Percentiles rank a stretch among this genome's conserved stretches.
Evolutionary conservation across 2,113 vertebrate genomes (phyloP).

Genomic region (Ammodytes dubius): DNA sequence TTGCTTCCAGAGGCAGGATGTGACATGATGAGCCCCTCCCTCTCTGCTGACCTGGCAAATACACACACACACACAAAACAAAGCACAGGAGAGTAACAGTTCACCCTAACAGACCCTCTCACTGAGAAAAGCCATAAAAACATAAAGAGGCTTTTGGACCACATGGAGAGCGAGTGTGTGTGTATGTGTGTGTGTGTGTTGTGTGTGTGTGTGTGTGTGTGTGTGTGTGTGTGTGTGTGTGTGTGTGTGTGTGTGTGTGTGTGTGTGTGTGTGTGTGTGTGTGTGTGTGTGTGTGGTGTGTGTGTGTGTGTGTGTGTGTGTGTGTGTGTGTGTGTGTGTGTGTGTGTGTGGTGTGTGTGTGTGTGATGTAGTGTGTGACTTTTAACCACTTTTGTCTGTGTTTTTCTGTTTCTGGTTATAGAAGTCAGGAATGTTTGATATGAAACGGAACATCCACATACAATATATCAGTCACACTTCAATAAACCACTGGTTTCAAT

Average conservation of each 20-base stretch:
- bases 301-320: constrained; percentile 3
- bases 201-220: constrained; percentile 21
- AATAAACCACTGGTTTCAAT: background rate
- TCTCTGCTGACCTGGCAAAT: constrained; percentile 74
- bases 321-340: constrained; percentile 8
- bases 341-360: background rate
- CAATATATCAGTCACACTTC: constrained; percentile 22
- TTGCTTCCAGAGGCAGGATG: constrained; percentile 83
- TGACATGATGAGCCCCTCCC: constrained; percentile 71
- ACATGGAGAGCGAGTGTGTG: constrained; percentile 29
- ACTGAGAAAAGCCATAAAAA: constrained; percentile 67
- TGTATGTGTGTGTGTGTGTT: constrained; percentile 5
- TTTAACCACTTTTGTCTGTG: constrained; percentile 29
- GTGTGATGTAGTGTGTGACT: background rate
- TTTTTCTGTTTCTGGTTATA: constrained; percentile 29
- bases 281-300: background rate
- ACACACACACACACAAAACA: constrained; percentile 53
- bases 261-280: constrained; percentile 15
- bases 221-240: background rate
- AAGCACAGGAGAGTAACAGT: constrained; percentile 66
- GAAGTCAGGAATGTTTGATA: constrained; percentile 29
- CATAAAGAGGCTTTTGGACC: constrained; percentile 66
- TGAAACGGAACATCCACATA: constrained; percentile 31
- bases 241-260: constrained; percentile 9
- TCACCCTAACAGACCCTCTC: constrained; percentile 65